Base-by-base conservation (phyloP, 2,113 vertebrate species). In the Xerus inauris region DNA sequence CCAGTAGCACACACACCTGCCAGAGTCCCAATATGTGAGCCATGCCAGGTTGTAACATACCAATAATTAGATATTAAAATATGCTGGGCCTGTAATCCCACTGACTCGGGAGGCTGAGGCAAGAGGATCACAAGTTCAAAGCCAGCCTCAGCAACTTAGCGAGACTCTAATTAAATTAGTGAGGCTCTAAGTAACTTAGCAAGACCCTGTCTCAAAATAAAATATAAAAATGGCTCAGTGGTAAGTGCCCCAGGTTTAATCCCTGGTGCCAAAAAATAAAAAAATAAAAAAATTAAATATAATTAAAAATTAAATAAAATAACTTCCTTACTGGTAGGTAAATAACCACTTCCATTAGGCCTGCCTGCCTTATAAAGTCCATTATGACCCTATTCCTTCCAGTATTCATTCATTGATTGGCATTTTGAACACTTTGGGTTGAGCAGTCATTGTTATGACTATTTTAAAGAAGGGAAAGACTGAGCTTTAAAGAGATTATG, bases 401-500 rank as follows among this genome's bases (percentile, higher is more conserved):
- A 71, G 30, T 17, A 28, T 40, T 38, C 30, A 35, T 40, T 51
- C 72, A 6, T n/a, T 13, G 5, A 8, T 35, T 32, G 0, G 4
- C n/a, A 17, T 82, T 85, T 40, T 76, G 22, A 80, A 88, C 30
- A 3, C 59, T n/a, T 72, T 13, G 6, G 69, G 38, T 38, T 88
- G 57, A 40, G 7, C 24, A 90, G 12, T 13, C 28, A 22, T 45
- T 22, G 4, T 85, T 67, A 73, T 22, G 57, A 4, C 49, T 67
- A 72, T 85, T 87, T 67, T 67, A 91, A 62, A 91, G n/a, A 69
- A 75, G 24, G 19, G 38, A 62, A 91, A 97, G 94, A 89, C 79
- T 49, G 72, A 94, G 51, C 35, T 85, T 54, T 51, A 17, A 35
- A 87, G 76, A 54, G 62, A 22, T 80, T 57, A 47, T 85, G 6